Evolutionary conservation across 2,797 vertebrate species (phyloP).

Genomic region (Anabacerthia variegaticeps): DNA sequence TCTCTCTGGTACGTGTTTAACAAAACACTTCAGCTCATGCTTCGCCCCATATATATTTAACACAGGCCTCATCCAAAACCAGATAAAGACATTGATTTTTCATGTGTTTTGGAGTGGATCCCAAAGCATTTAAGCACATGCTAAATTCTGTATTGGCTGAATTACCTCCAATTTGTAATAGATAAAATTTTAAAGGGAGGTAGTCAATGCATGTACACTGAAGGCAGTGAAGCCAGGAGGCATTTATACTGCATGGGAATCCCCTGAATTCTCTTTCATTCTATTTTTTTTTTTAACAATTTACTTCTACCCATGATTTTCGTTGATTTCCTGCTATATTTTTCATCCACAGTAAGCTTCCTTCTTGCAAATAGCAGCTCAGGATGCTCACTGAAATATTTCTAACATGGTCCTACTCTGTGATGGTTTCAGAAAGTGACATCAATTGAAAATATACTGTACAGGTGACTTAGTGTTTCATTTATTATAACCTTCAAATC

Average conservation of each 20-base stretch:
- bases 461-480: conserved; percentile 37
- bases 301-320: background rate
- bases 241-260: background rate
- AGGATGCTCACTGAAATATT: conserved; percentile 2
- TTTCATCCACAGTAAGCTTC: background rate
- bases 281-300: background rate
- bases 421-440: conserved; percentile 35
- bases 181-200: background rate
- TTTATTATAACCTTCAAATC: conserved; percentile 34
- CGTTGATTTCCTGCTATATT: background rate
- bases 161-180: background rate
- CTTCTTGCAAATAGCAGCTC: background rate
- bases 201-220: background rate
- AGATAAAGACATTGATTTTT: background rate
- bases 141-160: background rate
- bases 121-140: background rate
- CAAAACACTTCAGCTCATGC: background rate
- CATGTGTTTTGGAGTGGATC: background rate
- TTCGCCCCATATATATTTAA: background rate
- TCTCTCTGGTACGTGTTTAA: background rate
- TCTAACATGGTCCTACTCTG: conserved; percentile 18
- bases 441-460: conserved; percentile 17
- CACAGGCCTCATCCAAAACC: background rate
- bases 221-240: background rate
- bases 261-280: background rate